phyloP scores from a whole-genome alignment of 2,797 vertebrate species.

The Gambelia wislizenii region DNA sequence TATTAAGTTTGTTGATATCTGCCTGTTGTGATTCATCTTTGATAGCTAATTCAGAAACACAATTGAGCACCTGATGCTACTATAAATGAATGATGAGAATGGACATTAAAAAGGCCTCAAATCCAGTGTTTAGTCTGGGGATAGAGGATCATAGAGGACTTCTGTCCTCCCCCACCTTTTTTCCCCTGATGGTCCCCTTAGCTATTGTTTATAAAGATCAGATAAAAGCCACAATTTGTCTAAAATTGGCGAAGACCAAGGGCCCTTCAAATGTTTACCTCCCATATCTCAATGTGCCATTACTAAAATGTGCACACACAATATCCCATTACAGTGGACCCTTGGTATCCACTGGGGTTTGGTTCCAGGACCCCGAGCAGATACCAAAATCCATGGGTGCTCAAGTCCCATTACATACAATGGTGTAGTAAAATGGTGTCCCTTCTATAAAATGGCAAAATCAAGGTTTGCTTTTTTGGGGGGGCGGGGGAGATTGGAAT shows the following conservation, averaged over 20 bases:
- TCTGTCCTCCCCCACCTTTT: not conserved
- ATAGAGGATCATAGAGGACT: not conserved
- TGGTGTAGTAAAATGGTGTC: no score
- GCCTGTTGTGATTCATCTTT: not conserved
- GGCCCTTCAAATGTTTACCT: no score
- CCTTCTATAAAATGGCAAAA: no score
- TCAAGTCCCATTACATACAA: no score
- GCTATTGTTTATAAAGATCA: not conserved
- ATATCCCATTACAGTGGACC: no score
- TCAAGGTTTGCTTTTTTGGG: no score
- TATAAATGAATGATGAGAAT: not conserved
- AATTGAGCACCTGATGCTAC: not conserved
- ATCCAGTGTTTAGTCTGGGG: not conserved
- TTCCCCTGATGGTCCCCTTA: not conserved
- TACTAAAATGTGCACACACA: no score
- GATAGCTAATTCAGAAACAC: not conserved
- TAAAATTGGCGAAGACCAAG: not conserved
- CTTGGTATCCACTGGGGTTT: no score
- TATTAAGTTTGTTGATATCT: not conserved
- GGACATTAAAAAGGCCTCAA: not conserved
- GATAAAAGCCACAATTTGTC: not conserved
- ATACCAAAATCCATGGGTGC: no score
- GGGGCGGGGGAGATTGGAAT: no score
- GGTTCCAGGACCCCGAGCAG: no score
- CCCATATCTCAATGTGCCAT: no score